A percentile compares a stretch with the other conserved stretches of the same genome.
Evolutionary conservation across 2,888 invertebrate genomes (phyloP).

Genomic region (Dynastes maya): DNA sequence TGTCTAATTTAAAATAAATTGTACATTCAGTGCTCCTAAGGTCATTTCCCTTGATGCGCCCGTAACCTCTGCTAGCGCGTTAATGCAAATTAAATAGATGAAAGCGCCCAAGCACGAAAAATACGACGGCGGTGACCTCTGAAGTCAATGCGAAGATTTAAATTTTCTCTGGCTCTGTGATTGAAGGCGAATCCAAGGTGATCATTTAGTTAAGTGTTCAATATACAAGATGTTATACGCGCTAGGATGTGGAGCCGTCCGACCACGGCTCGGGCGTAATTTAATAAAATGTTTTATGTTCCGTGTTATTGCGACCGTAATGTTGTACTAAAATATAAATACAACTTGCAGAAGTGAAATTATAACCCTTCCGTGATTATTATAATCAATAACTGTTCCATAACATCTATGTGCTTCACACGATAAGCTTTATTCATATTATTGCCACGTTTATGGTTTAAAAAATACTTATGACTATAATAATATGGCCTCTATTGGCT

Average conservation of each 20-base stretch:
- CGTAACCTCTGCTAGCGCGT: constrained; percentile 32
- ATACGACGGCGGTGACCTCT: constrained; percentile 26
- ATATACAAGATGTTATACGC: constrained; percentile 34
- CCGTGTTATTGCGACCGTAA: constrained; percentile 33
- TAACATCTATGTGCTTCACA: background rate
- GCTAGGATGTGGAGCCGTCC: constrained; percentile 29
- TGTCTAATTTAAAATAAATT: constrained; percentile 37
- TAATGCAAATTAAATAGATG: constrained; percentile 46
- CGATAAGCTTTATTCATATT: constrained; percentile 3
- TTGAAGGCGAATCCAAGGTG: constrained; percentile 40
- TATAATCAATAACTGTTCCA: constrained; percentile 26
- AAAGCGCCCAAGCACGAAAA: constrained; percentile 24
- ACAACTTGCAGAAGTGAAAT: constrained; percentile 32
- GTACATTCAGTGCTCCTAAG: constrained; percentile 19
- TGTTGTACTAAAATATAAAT: constrained; percentile 38
- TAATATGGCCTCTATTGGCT: background rate
- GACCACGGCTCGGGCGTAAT: constrained; percentile 27
- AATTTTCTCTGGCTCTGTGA: constrained; percentile 35
- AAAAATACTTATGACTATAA: background rate
- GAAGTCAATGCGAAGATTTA: constrained; percentile 42
- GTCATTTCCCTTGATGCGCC: constrained; percentile 28
- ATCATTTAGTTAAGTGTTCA: constrained; percentile 47
- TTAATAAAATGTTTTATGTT: constrained; percentile 46
- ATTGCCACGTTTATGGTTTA: background rate
- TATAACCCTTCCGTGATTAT: constrained; percentile 29